Evolutionary conservation across 2,797 vertebrate genomes (phyloP), one percentile per base, ranked within the genome.

Genomic region (Chanos chanos): DNA sequence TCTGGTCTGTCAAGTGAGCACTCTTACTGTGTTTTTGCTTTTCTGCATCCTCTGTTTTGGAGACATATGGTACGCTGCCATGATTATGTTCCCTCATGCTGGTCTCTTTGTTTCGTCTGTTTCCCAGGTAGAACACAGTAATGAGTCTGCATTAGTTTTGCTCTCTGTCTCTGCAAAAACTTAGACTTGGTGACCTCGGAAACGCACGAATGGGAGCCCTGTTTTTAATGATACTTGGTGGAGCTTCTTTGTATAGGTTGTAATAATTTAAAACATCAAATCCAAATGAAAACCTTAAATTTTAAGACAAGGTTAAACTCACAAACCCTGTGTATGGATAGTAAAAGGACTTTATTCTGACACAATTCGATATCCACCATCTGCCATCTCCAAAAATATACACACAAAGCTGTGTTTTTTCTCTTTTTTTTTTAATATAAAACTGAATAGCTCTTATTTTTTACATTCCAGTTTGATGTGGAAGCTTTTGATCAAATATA

Each of bases 261-360:
- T 27, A 45, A 40, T 62, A 73, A 71, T 73, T 62, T 64, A 71
- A 74, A 72, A 68, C 51, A 64, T 72, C 44, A 62, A 57, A 67
- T 59, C 41, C 27, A 66, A 71, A 61, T 54, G 53, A 73, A 74
- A 54, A 61, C 57, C 64, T 72, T 63, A 67, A 73, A 75, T 73
- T 60, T 71, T 61, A 71, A 49, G 34, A 64, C 62, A 75, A 70
- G 70, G 72, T 75, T 65, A 72, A 44, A 40, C 64, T 64, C 67
- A 56, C 64, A 43, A 70, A 70, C 21, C 61, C 54, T 64, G 57
- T 53, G 44, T 18, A 37, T 66, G 67, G 60, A 61, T 64, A 61
- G 41, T 50, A 64, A 55, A 64, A 66, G 58, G 62, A 53, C 62
- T 58, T 54, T 61, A 66, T 62, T 49, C 51, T 59, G 63, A 54